Percentiles rank a stretch among this genome's conserved stretches.
Conservation (phyloP, 64 coral and sea anemone genomes). For the Montipora capricornis region DNA sequence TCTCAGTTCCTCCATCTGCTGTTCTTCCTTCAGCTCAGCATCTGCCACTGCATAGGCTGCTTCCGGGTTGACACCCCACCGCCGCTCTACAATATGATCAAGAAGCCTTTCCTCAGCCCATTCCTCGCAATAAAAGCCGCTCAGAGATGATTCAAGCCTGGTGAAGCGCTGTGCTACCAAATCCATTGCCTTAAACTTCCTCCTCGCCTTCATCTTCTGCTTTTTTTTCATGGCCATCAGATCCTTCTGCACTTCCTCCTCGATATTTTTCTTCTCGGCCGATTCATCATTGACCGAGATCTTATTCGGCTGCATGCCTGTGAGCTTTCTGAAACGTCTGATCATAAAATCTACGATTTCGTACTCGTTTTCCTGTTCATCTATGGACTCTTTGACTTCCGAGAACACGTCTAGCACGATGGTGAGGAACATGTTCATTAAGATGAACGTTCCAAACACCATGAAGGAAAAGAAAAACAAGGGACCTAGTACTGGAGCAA, state of each 20-base stretch:
- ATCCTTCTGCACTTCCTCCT: conserved; percentile 74
- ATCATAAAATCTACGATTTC: conserved; percentile 92
- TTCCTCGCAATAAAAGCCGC: conserved; percentile 87
- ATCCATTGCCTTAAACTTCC: conserved; percentile 53
- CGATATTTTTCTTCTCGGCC: conserved; percentile 74
- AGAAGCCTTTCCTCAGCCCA: conserved; percentile 88
- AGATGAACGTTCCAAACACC: conserved; percentile 85
- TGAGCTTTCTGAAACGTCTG: conserved; percentile 71
- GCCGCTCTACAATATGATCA: conserved; percentile 83
- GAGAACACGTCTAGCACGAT: conserved; percentile 91
- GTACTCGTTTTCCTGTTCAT: conserved; percentile 74
- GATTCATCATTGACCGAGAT: conserved; percentile 50
- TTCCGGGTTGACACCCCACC: conserved; percentile 77
- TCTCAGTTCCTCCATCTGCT: conserved; percentile 67
- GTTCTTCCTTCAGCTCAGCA: conserved; percentile 71
- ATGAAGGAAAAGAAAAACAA: conserved; percentile 93
- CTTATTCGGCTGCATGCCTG: conserved; percentile 84
- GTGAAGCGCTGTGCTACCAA: conserved; percentile 73
- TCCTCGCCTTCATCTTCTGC: conserved; percentile 42
- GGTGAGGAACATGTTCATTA: conserved; percentile 98
- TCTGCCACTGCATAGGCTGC: conserved; percentile 71
- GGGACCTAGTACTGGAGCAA: conserved; percentile 74
- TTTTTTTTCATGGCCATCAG: conserved; percentile 59
- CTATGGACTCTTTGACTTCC: conserved; percentile 72
- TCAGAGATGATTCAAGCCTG: conserved; percentile 79